Percentiles rank a stretch among this genome's conserved stretches.
Evolutionary conservation across 30 jellyfish, hydroid and myxozoan genomes (phyloP).

Genomic region (Sanderia malayensis): DNA sequence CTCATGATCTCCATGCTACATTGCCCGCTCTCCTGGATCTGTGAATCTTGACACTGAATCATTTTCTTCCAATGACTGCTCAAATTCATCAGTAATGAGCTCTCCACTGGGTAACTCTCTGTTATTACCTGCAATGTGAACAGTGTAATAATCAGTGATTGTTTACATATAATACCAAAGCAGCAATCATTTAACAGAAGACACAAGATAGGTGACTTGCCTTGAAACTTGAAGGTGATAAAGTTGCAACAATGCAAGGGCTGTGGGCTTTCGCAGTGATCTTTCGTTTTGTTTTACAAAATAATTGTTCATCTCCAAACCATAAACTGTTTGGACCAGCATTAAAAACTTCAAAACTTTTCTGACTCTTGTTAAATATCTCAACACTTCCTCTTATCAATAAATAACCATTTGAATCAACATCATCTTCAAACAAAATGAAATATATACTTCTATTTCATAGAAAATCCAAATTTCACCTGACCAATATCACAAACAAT

Average conservation of each 20-base stretch:
- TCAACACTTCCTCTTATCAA: slow-evolving; percentile 54
- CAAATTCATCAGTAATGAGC: slow-evolving; percentile 42
- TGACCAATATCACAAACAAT: too few relatives aligned
- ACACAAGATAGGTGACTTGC: too few relatives aligned
- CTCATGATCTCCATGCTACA: slow-evolving; percentile 23
- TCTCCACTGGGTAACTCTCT: slow-evolving; percentile 43
- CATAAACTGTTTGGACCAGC: slow-evolving; percentile 48
- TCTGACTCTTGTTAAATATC: slow-evolving; percentile 13
- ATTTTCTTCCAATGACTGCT: slow-evolving; percentile 30
- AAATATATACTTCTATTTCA: neutral
- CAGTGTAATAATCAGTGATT: too few relatives aligned
- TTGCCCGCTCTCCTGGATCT: slow-evolving; percentile 42
- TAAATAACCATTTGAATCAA: slow-evolving; percentile 38
- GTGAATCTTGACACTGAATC: slow-evolving; percentile 22
- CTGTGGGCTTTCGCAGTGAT: slow-evolving; percentile 42
- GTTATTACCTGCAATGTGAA: slow-evolving; percentile 8
- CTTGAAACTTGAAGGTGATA: too few relatives aligned
- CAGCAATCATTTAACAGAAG: too few relatives aligned
- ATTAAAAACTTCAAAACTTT: slow-evolving; percentile 27
- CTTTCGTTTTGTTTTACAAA: slow-evolving; percentile 38
- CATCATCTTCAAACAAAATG: slow-evolving; percentile 30
- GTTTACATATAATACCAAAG: too few relatives aligned
- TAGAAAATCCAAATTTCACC: too few relatives aligned
- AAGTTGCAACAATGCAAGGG: slow-evolving; percentile 50
- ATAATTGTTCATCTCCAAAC: slow-evolving; percentile 82